A percentile compares a stretch with the other conserved stretches of the same genome.
phyloP scores from a whole-genome alignment of 2,113 vertebrate species.

The Anser cygnoides region DNA sequence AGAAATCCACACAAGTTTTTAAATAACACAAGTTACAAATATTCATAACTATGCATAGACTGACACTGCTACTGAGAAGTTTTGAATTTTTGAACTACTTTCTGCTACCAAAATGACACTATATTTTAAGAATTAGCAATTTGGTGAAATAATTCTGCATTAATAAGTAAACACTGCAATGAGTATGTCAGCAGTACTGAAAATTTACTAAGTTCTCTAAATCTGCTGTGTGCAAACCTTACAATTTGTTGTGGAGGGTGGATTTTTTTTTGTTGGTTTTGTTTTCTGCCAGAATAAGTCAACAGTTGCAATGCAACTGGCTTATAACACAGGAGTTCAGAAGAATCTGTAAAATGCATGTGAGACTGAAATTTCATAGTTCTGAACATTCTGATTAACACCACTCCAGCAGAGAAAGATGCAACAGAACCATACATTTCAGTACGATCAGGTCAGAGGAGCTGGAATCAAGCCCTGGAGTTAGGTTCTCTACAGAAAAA shows the following conservation, averaged over 20 bases:
- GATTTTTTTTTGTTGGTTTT: background rate
- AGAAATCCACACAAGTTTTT: background rate
- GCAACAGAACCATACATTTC: background rate
- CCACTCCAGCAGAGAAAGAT: background rate
- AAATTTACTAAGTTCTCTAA: background rate
- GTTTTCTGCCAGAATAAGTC: background rate
- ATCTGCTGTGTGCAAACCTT: background rate
- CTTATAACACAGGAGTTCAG: background rate
- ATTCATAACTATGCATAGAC: background rate
- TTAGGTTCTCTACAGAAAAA: background rate
- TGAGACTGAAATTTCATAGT: background rate
- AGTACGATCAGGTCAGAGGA: background rate
- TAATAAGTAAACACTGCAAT: background rate
- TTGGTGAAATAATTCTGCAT: background rate
- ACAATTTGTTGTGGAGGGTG: too few species aligned
- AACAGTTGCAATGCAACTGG: background rate
- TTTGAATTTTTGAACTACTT: background rate
- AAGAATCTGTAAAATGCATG: background rate
- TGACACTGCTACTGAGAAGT: background rate
- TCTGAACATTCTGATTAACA: background rate
- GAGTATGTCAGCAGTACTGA: background rate
- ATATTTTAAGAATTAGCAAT: background rate
- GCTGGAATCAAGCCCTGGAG: too few species aligned
- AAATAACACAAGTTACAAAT: background rate
- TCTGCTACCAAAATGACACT: background rate